These are phyloP conservation scores for Cephonodes hylas DNA, from an alignment of 2,888 invertebrate species.

Conservation along the genomic window DNA sequence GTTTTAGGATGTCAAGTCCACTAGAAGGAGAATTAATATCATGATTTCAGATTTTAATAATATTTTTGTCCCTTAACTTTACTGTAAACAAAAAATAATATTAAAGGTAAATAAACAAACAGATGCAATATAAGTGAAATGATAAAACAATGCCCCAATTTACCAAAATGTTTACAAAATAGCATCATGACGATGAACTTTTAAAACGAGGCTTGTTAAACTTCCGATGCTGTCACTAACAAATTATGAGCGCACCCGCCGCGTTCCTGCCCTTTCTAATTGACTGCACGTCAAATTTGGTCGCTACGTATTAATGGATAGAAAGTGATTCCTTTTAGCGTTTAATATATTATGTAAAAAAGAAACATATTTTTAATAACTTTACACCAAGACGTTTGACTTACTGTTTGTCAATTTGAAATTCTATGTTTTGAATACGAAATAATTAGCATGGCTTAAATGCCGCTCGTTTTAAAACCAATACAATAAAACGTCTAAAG, in stretches of 20 bases:
- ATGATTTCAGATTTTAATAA: too few species aligned
- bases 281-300: slow-evolving; percentile 76
- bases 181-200: slow-evolving; percentile 8
- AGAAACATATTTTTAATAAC: background rate
- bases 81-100: too few species aligned
- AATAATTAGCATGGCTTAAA: background rate
- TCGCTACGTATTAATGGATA: slow-evolving; percentile 62
- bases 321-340: slow-evolving; percentile 47
- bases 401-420: background rate
- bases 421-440: background rate
- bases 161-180: slow-evolving; percentile 3
- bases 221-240: slow-evolving; percentile 77
- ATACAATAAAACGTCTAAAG: too few species aligned
- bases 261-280: slow-evolving; percentile 58
- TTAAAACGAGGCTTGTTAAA: slow-evolving; percentile 62
- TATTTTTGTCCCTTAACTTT: too few species aligned
- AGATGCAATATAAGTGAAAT: too few species aligned
- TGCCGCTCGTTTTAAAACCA: too few species aligned
- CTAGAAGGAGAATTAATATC: too few species aligned
- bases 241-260: slow-evolving; percentile 65
- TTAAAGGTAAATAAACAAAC: too few species aligned
- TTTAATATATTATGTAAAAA: background rate
- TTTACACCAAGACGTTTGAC: background rate
- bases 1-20: too few species aligned
- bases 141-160: background rate